Conservation (phyloP, 2,888 invertebrate genomes). For the Halictus quadricinctus region DNA sequence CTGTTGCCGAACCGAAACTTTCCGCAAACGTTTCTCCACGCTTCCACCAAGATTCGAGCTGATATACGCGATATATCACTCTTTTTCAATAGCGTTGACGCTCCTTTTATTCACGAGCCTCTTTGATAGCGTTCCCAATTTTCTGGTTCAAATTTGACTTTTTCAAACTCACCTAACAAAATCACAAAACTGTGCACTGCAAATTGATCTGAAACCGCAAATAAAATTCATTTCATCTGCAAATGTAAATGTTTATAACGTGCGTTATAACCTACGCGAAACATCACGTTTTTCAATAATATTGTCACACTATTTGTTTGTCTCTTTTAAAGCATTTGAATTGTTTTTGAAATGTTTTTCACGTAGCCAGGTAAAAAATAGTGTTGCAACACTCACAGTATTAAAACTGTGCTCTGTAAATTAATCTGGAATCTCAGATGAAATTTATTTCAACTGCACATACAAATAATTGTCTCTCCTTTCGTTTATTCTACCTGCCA, state of each 20-base stretch:
- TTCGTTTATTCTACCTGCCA: not conserved
- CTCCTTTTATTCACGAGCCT: not conserved
- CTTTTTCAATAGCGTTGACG: not conserved
- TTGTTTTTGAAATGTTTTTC: too few relatives aligned
- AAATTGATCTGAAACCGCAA: too few relatives aligned
- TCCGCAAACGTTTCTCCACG: not conserved
- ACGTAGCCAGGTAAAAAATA: too few relatives aligned
- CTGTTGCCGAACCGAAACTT: not conserved
- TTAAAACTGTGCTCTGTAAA: not conserved
- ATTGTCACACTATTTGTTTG: too few relatives aligned
- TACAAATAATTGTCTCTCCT: not conserved
- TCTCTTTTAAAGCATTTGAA: too few relatives aligned
- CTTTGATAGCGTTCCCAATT: not conserved
- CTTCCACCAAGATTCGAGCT: not conserved
- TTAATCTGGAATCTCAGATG: not conserved
- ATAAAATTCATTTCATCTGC: too few relatives aligned
- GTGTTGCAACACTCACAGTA: too few relatives aligned
- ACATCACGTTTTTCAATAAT: too few relatives aligned
- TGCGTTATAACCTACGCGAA: too few relatives aligned
- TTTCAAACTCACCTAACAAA: not conserved
- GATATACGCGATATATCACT: not conserved
- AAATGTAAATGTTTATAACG: too few relatives aligned
- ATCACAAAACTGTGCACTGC: not conserved
- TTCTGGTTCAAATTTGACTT: not conserved
- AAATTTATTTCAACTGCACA: not conserved